phyloP scores from a whole-genome alignment of 30 jellyfish, hydroid and myxozoan genomes.

The Clytia hemisphaerica region DNA sequence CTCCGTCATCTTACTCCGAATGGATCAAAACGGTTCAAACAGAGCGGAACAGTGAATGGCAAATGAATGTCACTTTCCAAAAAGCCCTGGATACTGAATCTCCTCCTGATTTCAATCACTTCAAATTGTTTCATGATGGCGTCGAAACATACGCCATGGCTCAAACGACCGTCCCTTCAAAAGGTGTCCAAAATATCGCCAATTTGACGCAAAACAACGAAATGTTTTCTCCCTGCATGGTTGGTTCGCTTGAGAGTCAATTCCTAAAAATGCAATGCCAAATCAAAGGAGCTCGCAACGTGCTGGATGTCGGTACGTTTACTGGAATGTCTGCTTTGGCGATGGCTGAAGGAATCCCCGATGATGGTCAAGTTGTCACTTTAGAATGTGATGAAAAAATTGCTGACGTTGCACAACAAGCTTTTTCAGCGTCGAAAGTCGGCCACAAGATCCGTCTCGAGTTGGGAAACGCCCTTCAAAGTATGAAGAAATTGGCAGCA shows the following conservation, averaged over 20 bases:
- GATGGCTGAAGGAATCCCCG: constrained; percentile 54
- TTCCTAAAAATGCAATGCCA: constrained; percentile 43
- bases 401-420: constrained; percentile 46
- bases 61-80: constrained; percentile 39
- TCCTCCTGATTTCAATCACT: constrained; percentile 36
- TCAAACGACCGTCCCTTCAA: constrained; percentile 35
- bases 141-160: constrained; percentile 48
- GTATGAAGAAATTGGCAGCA: constrained; percentile 34
- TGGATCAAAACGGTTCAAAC: constrained; percentile 49
- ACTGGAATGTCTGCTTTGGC: constrained; percentile 57
- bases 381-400: constrained; percentile 30
- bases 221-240: constrained; percentile 59
- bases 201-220: constrained; percentile 26
- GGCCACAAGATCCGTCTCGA: constrained; percentile 31
- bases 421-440: constrained; percentile 17
- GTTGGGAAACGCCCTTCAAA: constrained; percentile 35
- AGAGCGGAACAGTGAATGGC: constrained; percentile 46
- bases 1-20: constrained; percentile 29
- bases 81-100: constrained; percentile 24
- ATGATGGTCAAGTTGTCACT: constrained; percentile 43
- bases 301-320: constrained; percentile 44
- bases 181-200: constrained; percentile 26
- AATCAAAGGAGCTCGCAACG: constrained; percentile 26
- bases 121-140: constrained; percentile 38
- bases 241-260: constrained; percentile 43